Evolutionary conservation across 2,888 invertebrate genomes (phyloP).

Genomic region (Acleris literana): DNA sequence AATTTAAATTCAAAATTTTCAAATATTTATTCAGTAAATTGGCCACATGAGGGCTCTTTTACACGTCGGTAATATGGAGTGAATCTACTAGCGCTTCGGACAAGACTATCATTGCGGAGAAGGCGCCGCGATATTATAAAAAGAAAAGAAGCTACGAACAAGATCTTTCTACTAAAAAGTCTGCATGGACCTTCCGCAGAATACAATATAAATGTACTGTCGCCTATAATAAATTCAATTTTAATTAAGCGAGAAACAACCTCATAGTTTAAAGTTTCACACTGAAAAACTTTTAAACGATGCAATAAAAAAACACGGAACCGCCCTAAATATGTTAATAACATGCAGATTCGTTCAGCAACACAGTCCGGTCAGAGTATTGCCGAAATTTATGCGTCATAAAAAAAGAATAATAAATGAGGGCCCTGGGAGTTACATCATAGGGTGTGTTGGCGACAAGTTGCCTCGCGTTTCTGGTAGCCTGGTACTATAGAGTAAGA

Average conservation of each 20-base stretch:
- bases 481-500: slow-evolving; percentile 2
- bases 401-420: slow-evolving; percentile 57
- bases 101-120: no score
- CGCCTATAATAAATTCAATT: slow-evolving; percentile 7
- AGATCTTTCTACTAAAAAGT: no score
- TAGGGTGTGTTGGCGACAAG: slow-evolving; percentile 24
- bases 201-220: no score
- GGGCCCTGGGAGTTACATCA: slow-evolving; percentile 43
- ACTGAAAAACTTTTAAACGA: slow-evolving; percentile 26
- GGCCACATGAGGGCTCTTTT: no score
- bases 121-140: no score
- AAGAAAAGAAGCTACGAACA: no score
- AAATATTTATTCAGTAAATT: no score
- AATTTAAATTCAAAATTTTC: no score
- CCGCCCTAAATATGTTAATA: slow-evolving; percentile 46
- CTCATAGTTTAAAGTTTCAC: slow-evolving; percentile 20
- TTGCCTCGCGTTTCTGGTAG: slow-evolving; percentile 7
- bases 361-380: slow-evolving; percentile 49
- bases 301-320: slow-evolving; percentile 36
- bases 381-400: slow-evolving; percentile 52
- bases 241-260: slow-evolving; percentile 26
- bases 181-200: no score
- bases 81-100: no score
- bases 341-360: slow-evolving; percentile 50
- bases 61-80: no score